Conservation (phyloP, 2,113 vertebrate genomes). For the Candoia aspera region DNA sequence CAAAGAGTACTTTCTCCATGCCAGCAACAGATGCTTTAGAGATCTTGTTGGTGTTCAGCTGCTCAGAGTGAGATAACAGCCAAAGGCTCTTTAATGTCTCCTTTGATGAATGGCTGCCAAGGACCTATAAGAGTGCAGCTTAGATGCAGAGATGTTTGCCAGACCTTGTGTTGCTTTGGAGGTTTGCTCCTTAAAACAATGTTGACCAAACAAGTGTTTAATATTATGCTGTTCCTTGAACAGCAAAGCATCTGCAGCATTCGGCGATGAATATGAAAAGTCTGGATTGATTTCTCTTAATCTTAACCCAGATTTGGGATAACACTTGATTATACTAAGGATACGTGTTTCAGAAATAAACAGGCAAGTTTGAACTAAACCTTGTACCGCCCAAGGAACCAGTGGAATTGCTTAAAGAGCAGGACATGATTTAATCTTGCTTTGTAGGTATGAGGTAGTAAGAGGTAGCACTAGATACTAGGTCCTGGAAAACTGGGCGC, state of each 20-base stretch:
- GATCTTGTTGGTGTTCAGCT: not conserved
- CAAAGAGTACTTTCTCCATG: not conserved
- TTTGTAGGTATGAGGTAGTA: not conserved
- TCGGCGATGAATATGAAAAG: not conserved
- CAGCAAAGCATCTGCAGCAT: not conserved
- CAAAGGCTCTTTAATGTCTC: not conserved
- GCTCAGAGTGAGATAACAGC: not conserved
- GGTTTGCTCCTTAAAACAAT: not conserved
- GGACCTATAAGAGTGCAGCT: not conserved
- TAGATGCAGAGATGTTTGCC: not conserved
- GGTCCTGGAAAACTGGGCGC: not conserved
- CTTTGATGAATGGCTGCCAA: not conserved
- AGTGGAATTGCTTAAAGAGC: not conserved
- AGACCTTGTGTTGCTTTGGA: not conserved
- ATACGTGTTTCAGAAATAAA: not conserved
- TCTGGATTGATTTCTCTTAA: not conserved
- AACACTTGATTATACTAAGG: not conserved
- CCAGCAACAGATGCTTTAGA: not conserved
- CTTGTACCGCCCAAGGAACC: not conserved
- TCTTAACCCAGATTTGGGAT: not conserved
- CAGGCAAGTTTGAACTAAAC: slow-evolving; percentile 17
- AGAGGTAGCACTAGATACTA: not conserved
- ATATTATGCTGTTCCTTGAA: not conserved
- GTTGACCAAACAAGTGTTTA: not conserved
- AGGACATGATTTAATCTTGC: not conserved